phyloP scores from a whole-genome alignment of 2,113 vertebrate species.

The Fregata magnificens region DNA sequence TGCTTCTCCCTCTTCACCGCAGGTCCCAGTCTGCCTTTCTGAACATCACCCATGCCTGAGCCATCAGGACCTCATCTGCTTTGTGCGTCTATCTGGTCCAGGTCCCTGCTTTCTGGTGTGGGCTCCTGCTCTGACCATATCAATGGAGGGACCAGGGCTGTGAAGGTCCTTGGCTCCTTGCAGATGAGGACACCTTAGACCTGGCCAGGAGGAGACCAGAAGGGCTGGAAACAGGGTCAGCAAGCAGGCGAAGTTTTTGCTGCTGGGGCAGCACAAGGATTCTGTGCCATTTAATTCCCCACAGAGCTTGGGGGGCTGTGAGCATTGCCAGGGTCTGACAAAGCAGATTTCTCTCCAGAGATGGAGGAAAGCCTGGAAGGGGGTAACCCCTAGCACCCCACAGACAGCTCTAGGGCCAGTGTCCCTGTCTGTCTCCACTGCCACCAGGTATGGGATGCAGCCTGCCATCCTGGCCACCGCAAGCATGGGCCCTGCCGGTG shows the following conservation, averaged over 20 bases:
- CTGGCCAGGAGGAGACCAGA: not conserved
- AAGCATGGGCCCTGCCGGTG: accelerated
- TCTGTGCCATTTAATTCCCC: not conserved
- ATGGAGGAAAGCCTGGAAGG: not conserved
- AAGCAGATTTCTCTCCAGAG: not conserved
- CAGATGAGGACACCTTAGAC: not conserved
- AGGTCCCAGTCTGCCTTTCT: not conserved
- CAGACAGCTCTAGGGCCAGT: not conserved
- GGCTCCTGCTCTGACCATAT: not conserved
- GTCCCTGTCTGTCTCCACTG: not conserved
- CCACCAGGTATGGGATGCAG: not conserved
- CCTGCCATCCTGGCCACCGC: not conserved
- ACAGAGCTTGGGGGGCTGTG: not conserved
- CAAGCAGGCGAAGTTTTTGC: not conserved
- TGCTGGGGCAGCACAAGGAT: not conserved
- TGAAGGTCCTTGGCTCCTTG: not conserved
- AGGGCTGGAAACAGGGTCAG: not conserved
- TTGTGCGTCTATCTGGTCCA: not conserved
- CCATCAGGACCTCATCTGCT: not conserved
- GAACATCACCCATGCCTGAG: not conserved
- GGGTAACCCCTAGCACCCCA: not conserved
- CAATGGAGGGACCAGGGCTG: not conserved
- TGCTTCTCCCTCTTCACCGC: not conserved
- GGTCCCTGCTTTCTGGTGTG: not conserved
- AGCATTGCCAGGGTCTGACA: not conserved